Conservation (phyloP, 1,140 invertebrate species). For the Ladona fulva region DNA sequence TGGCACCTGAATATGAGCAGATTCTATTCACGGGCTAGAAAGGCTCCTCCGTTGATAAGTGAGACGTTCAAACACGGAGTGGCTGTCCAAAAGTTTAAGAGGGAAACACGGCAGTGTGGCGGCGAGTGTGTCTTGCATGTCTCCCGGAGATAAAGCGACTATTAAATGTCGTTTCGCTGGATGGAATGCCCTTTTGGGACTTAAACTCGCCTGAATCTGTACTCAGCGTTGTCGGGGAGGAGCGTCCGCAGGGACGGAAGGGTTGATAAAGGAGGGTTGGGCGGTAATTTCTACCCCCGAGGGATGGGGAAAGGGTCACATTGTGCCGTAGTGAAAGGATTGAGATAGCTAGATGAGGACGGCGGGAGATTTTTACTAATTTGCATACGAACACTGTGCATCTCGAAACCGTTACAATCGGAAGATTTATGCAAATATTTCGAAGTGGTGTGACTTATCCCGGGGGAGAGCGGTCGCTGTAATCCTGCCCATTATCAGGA, state of each 20-base stretch:
- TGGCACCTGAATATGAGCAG: too few relatives aligned
- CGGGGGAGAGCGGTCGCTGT: too few relatives aligned
- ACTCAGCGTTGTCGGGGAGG: background rate
- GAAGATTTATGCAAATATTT: constrained; percentile 4
- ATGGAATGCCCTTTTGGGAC: constrained; percentile 9
- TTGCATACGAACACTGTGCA: background rate
- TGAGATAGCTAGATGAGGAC: background rate
- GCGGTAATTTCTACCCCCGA: background rate
- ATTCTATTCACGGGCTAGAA: too few relatives aligned
- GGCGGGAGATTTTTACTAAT: constrained; percentile 2
- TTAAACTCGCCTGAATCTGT: background rate
- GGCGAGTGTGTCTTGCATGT: background rate
- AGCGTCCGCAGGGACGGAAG: background rate
- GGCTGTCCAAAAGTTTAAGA: background rate
- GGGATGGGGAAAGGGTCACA: background rate
- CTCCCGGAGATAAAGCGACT: background rate
- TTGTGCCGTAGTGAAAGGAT: background rate
- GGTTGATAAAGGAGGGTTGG: background rate
- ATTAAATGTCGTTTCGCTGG: background rate
- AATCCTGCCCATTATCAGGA: too few relatives aligned
- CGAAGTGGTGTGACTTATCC: background rate
- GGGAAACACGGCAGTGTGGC: background rate
- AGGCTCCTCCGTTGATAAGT: background rate
- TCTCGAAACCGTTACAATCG: background rate
- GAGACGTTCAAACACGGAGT: background rate